Evolutionary conservation across 2,113 vertebrate genomes (phyloP), one percentile per base, ranked within the genome.

Genomic region (Podocnemis expansa): DNA sequence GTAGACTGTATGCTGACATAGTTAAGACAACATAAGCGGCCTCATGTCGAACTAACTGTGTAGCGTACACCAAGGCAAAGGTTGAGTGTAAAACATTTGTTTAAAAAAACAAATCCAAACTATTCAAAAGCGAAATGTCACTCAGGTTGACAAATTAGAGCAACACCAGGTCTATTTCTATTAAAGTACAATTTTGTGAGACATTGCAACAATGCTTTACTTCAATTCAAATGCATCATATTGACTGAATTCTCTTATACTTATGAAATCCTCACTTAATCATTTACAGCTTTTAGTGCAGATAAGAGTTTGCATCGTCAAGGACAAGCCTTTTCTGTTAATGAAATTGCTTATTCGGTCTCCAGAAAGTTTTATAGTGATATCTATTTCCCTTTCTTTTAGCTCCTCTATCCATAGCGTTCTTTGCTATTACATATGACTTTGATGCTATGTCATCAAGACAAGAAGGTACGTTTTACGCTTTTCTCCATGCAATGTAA

Each of bases 381-480:
- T 51, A 51, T 51, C 51, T 52, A 52, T 95, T 95, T 92, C 95
- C 78, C 85, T 89, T 8, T 12, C 29, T 84, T 93, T 89, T 90
- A 93, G 70, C 80, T 56, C 83, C 31, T 0, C 11, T 0, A 91
- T 95, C 75, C 90, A 75, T 82, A 92, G 96, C 96, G 96, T 95
- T 94, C 95, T 91, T 38, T 82, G 45, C 81, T 78, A 90, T 93
- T 78, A 63, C 41, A 19, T 81, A 25, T 89, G 88, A 94, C 95
- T 94, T 91, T 49, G 91, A 91, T 89, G 73, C 82, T 97, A 87
- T 91, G 92, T 93, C 92, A 96, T 95, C 95, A 95, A 93, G 92
- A 96, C 92, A 97, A 93, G 91, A 78, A 93, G 78, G 49, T 49
- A 45, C 80, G 94, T 96, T 96, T 76, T 96, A 94, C 83, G 47